Evolutionary conservation across 1,140 invertebrate genomes (phyloP).

Genomic region (Ladona fulva): DNA sequence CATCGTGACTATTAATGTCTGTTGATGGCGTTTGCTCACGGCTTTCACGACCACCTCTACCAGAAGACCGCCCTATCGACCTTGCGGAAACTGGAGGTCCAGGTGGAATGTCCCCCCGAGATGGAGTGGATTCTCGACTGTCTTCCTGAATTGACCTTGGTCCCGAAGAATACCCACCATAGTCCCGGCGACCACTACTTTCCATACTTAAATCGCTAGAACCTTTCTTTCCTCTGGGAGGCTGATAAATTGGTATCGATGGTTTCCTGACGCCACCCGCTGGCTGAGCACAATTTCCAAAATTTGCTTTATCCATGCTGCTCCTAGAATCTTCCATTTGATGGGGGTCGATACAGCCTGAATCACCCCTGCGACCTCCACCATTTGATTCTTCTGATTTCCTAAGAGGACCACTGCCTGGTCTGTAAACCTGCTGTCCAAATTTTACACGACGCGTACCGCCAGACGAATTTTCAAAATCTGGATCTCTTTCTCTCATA

Average conservation of each 20-base stretch:
- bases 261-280: constrained; percentile 13
- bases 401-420: constrained; percentile 49
- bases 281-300: not conserved
- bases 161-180: constrained; percentile 6
- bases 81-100: constrained; percentile 33
- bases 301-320: constrained; percentile 11
- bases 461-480: not conserved
- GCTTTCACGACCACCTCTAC: constrained; percentile 32
- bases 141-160: constrained; percentile 2
- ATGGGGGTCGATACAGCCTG: constrained; percentile 26
- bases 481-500: not conserved
- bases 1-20: constrained; percentile 28
- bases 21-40: constrained; percentile 31
- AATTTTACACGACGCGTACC: not conserved
- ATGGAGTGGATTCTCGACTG: constrained; percentile 18
- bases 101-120: constrained; percentile 19
- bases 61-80: constrained; percentile 30
- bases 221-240: constrained; percentile 1
- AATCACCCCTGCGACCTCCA: constrained; percentile 36
- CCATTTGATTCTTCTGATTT: constrained; percentile 41
- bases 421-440: constrained; percentile 41
- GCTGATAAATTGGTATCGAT: constrained; percentile 16
- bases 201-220: not conserved
- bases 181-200: not conserved
- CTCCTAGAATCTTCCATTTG: constrained; percentile 16